phyloP scores from a whole-genome alignment of 1,140 invertebrate species.

The Oedothorax gibbosus region DNA sequence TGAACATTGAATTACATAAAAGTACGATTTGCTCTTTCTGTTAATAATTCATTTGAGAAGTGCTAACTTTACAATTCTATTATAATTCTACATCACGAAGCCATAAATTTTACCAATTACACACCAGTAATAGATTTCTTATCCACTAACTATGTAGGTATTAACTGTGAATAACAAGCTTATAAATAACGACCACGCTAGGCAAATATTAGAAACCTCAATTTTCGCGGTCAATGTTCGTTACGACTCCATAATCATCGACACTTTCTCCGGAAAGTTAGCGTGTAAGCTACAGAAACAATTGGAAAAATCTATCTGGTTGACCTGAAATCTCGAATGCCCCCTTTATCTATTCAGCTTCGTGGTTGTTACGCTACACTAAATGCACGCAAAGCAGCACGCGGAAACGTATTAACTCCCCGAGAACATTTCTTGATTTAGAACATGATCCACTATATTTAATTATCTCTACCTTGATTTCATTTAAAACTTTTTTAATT shows the following conservation, averaged over 20 bases:
- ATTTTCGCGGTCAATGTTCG: conserved; percentile 50
- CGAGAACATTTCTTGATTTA: not conserved
- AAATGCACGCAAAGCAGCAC: conserved; percentile 38
- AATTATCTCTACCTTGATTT: too few relatives aligned
- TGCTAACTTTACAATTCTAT: too few relatives aligned
- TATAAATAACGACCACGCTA: conserved; percentile 6
- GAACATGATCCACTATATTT: too few relatives aligned
- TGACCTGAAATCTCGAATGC: conserved; percentile 43
- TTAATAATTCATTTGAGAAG: too few relatives aligned
- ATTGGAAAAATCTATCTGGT: conserved; percentile 22
- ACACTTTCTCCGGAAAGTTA: conserved; percentile 37
- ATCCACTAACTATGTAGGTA: too few relatives aligned
- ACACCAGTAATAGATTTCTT: too few relatives aligned
- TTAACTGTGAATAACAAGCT: too few relatives aligned
- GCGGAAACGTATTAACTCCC: conserved; percentile 22
- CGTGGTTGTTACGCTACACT: conserved; percentile 45
- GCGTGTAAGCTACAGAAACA: not conserved
- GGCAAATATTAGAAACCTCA: not conserved
- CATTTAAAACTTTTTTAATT: too few relatives aligned
- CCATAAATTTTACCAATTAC: too few relatives aligned
- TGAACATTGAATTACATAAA: too few relatives aligned
- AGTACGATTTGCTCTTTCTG: too few relatives aligned
- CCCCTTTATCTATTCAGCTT: conserved; percentile 8
- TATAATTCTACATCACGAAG: too few relatives aligned
- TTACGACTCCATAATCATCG: conserved; percentile 35